These are phyloP conservation scores for Probaryconus sp. DNA, from an alignment of 1,140 invertebrate species.

Conservation along the genomic window DNA sequence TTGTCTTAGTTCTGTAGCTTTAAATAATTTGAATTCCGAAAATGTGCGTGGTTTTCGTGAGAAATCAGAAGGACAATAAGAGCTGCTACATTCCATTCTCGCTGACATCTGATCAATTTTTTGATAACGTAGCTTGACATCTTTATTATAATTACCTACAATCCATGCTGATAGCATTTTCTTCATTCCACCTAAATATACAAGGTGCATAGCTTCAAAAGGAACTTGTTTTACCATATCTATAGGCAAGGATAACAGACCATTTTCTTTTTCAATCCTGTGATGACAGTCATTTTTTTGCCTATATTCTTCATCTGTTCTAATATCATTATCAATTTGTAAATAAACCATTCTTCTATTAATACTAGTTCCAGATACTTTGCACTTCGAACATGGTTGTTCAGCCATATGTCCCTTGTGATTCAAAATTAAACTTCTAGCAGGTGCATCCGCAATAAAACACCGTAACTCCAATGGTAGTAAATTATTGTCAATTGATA, in stretches of 20 bases:
- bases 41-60: conserved; percentile 10
- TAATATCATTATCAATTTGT: background rate
- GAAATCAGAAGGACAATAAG: conserved; percentile 25
- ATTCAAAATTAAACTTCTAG: conserved; percentile 30
- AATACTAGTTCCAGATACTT: conserved; percentile 8
- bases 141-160: conserved; percentile 13
- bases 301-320: conserved; percentile 33
- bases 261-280: conserved; percentile 21
- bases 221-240: conserved; percentile 27
- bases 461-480: conserved; percentile 24
- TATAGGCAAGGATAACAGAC: conserved; percentile 16
- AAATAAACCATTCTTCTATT: conserved; percentile 12
- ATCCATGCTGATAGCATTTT: conserved; percentile 21
- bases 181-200: conserved; percentile 26
- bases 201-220: conserved; percentile 37
- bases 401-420: conserved; percentile 38
- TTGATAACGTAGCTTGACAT: conserved; percentile 8
- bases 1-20: conserved; percentile 26
- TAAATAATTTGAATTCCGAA: conserved; percentile 16
- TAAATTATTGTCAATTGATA: background rate
- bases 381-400: conserved; percentile 30
- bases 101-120: conserved; percentile 11
- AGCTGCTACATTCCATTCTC: conserved; percentile 8
- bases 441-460: conserved; percentile 41
- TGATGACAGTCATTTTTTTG: conserved; percentile 15